Evolutionary conservation across 2,797 vertebrate genomes (phyloP).

Genomic region (Sebastes trivittatus): DNA sequence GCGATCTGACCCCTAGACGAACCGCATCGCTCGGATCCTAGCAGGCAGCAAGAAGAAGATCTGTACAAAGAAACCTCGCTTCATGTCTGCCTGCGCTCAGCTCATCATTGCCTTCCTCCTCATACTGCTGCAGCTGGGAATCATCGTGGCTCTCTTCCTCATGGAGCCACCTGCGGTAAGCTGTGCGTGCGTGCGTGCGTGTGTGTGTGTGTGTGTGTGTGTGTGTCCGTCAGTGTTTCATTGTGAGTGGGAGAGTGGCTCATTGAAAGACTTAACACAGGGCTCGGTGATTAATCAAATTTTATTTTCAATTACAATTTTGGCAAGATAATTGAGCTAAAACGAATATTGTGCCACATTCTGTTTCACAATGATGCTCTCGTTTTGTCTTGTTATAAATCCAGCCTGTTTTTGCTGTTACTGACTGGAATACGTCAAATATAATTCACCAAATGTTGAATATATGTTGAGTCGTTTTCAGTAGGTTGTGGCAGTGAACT

Average conservation of each 20-base stretch:
- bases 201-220: neutral
- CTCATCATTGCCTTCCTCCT: slow-evolving; percentile 95
- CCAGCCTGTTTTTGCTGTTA: neutral
- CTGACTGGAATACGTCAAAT: neutral
- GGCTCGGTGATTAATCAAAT: neutral
- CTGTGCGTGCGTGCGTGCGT: neutral
- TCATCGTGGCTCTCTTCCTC: slow-evolving; percentile 95
- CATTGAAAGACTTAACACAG: neutral
- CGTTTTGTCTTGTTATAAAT: neutral
- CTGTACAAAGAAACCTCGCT: slow-evolving; percentile 98
- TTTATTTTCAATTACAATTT: neutral
- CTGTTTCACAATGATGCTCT: neutral
- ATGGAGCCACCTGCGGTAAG: slow-evolving; percentile 93
- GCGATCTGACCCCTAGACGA: slow-evolving; percentile 62
- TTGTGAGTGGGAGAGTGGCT: neutral
- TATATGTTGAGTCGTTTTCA: neutral
- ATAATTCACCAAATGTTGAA: neutral
- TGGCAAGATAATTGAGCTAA: neutral
- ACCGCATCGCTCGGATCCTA: slow-evolving; percentile 96
- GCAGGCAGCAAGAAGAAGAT: slow-evolving; percentile 99
- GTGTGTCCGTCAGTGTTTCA: neutral
- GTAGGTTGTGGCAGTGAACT: neutral
- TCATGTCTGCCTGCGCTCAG: slow-evolving; percentile 99
- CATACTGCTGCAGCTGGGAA: slow-evolving; percentile 95
- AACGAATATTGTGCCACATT: neutral